Evolutionary conservation across 2,113 vertebrate genomes (phyloP), one percentile per base, ranked within the genome.

Genomic region (Anolis carolinensis): DNA sequence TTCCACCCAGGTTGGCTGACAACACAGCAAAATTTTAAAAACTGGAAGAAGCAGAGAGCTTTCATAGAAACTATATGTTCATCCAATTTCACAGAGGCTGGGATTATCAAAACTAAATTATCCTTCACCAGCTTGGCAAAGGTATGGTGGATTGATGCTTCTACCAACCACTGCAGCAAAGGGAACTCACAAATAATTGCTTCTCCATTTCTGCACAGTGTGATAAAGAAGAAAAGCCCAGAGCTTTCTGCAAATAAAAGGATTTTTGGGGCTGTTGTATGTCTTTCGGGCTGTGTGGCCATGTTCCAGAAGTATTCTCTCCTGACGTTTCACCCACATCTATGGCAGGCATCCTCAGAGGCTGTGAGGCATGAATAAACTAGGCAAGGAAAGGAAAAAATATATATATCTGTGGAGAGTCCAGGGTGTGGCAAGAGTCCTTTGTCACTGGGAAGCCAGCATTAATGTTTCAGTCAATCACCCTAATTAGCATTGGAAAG

Each of bases 231-330:
- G 32, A 70, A 85, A 84, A 89, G 79, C 68, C 75, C 50, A 68
- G 76, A 89, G 88, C 74, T 90, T 30, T 32, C 83, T 18, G 63
- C 82, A 89, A 68, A 89, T 62, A 72, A 81, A 83, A 89, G 91
- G 88, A 79, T 86, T 86, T 79, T 89, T n/a, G n/a, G n/a, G n/a
- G n/a, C n/a, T n/a, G n/a, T n/a, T n/a, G n/a, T n/a, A n/a, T n/a
- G n/a, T n/a, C n/a, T n/a, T n/a, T n/a, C n/a, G n/a, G n/a, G n/a
- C n/a, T n/a, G n/a, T n/a, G n/a, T n/a, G n/a, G n/a, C n/a, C n/a
- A n/a, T n/a, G n/a, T n/a, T n/a, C n/a, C n/a, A n/a, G n/a, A n/a
- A n/a, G n/a, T n/a, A n/a, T n/a, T n/a, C n/a, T n/a, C n/a, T n/a
- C n/a, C n/a, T n/a, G n/a, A n/a, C n/a, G n/a, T n/a, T n/a, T n/a